Evolutionary conservation across 2,888 invertebrate genomes (phyloP), one percentile per base, ranked within the genome.

Genomic region (Brenthis daphne): DNA sequence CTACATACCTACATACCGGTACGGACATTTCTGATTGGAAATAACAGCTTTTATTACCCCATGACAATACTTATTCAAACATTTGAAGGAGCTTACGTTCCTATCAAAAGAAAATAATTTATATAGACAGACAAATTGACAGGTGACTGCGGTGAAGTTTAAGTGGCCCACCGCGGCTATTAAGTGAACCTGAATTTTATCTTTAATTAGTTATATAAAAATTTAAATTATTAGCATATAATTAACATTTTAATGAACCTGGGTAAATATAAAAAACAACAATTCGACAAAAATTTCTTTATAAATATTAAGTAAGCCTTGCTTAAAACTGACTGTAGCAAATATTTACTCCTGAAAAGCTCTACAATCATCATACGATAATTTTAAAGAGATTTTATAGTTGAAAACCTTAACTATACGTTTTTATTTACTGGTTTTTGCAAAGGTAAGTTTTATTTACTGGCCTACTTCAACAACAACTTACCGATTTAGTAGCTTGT

Each of bases 91-190:
- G 51, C 37, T 53, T 16, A 48, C 54, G 16, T 29, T 29, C 11
- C 16, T 29, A 63, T 64, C 60, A 66, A 69, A 66, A 57, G 58
- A 65, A 65, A 68, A 48, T 50, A 54, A 50, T 68, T 64, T 50
- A 68, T 51, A 68, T 68, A 53, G 24, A 37, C 47, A 47, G 24
- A 58, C 50, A 56, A 66, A 66, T 66, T 64, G 57, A 65, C 57
- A 69, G 66, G 60, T 60, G 47, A 20, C 65, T 51, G 29, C 50
- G 51, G 13, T 24, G 56, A 58, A n/a, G 47, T 12, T 29, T 47
- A 33, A 66, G 58, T 54, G 29, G 50, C 48, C 48, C 50, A 58
- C 64, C 47, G 60, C 43, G 47, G 58, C 48, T 54, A 43, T 61
- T 50, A 48, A 57, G 61, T 54, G 51, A 50, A 60, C 60, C 37